These are phyloP conservation scores for Caenorhabditis auriculariae DNA, from an alignment of 2,888 invertebrate genomes.

Conservation along the genomic window DNA sequence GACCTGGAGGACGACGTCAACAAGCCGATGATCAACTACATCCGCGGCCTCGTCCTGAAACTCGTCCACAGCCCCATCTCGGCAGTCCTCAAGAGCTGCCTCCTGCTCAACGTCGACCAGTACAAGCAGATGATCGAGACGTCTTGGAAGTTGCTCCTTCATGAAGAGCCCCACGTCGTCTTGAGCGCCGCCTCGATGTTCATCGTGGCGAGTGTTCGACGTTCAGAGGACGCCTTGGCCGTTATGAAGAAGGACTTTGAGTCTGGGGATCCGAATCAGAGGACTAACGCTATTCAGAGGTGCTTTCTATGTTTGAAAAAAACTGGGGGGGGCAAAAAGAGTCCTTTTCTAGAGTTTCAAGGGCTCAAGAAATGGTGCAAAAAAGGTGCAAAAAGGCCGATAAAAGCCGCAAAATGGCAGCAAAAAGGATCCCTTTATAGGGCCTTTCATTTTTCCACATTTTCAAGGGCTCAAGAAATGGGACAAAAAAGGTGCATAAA, in stretches of 20 bases:
- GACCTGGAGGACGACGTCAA: slow-evolving; percentile 28
- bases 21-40: slow-evolving; percentile 34
- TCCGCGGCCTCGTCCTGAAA: slow-evolving; percentile 55
- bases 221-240: slow-evolving; percentile 83
- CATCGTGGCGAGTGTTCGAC: slow-evolving; percentile 87
- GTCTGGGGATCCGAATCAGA: slow-evolving; percentile 78
- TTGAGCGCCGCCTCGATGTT: slow-evolving; percentile 78
- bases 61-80: slow-evolving; percentile 84
- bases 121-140: slow-evolving; percentile 77
- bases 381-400: too few species aligned
- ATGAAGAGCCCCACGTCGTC: slow-evolving; percentile 75
- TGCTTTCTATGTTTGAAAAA: too few species aligned
- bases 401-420: too few species aligned
- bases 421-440: too few species aligned
- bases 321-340: too few species aligned
- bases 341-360: too few species aligned
- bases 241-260: slow-evolving; percentile 86
- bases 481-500: too few species aligned
- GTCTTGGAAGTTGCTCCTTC: slow-evolving; percentile 90
- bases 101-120: slow-evolving; percentile 75
- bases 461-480: too few species aligned
- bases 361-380: too few species aligned
- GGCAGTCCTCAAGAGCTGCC: slow-evolving; percentile 83
- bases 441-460: too few species aligned
- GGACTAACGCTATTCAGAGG: slow-evolving; percentile 77